Base-by-base conservation (phyloP, 2,113 vertebrate species). In the Cervus canadensis region DNA sequence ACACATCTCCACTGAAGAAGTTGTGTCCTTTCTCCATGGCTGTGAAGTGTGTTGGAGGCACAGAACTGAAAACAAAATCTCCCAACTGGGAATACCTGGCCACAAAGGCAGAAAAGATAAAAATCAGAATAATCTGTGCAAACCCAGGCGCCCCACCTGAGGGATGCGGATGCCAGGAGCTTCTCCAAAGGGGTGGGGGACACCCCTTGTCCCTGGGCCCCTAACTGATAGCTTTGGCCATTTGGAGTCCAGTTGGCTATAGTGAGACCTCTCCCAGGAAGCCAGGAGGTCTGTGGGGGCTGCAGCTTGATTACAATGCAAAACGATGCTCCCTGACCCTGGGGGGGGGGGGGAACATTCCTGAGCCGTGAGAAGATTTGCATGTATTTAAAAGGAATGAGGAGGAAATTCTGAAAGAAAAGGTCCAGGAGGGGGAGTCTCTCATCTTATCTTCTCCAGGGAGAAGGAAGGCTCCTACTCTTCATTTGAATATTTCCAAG, bases 351-450 rank as follows among this genome's bases (percentile, higher is more conserved):
- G 36, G 81, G 48, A 25, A n/a, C 82, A 54, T 92, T 84, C 85
- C 76, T 28, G 57, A 86, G 45, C 30, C 11, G 2, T 7, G 85
- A 85, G 36, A 40, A 50, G n/a, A 90, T 82, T 82, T 95, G 89
- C 93, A 89, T 89, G 54, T n/a, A 67, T 48, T 64, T 86, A 91
- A 84, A 90, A 94, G 52, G 57, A 96, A 67, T 10, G 36, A 81
- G 78, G 67, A 74, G 74, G 89, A 90, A 59, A 89, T 89, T 92
- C 84, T 36, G 5, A n/a, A 62, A 74, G 36, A 67, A 67, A 87
- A 91, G 30, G 23, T 28, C 33, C 21, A 28, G 12, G 45, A 56
- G 23, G 16, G 14, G 10, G 8, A 48, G 64, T 11, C n/a, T 21
- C 50, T 26, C 0, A 21, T 5, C 7, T 76, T 83, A 17, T 90